Evolutionary conservation across 2,888 invertebrate species (phyloP).

Genomic region (Arenicola marina): DNA sequence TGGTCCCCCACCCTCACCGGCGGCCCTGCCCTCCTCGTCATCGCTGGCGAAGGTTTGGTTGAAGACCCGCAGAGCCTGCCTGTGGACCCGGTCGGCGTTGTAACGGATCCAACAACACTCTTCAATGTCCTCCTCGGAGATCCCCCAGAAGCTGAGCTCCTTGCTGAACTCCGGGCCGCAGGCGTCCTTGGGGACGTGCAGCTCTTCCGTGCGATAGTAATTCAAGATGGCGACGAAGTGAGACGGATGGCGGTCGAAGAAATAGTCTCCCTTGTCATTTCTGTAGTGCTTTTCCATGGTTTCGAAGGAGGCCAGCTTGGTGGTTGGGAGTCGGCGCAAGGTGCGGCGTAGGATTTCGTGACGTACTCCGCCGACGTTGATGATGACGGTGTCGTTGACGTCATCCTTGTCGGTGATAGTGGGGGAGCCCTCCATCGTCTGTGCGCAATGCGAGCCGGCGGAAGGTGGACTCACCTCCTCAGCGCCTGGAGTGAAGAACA

Average conservation of each 20-base stretch:
- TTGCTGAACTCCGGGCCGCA: slow-evolving; percentile 58
- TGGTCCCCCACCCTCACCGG: too few relatives aligned
- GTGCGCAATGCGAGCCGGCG: too few relatives aligned
- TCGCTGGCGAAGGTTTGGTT: slow-evolving; percentile 37
- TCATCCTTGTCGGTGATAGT: too few relatives aligned
- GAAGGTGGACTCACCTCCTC: too few relatives aligned
- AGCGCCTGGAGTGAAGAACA: too few relatives aligned
- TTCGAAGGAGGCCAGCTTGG: slow-evolving; percentile 51
- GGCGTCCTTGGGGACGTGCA: slow-evolving; percentile 55
- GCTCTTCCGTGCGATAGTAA: slow-evolving; percentile 57
- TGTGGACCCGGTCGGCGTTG: slow-evolving; percentile 49
- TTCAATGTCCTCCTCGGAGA: slow-evolving; percentile 53
- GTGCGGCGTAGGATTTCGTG: slow-evolving; percentile 56
- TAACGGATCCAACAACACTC: slow-evolving; percentile 57
- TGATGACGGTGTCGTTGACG: slow-evolving; percentile 42
- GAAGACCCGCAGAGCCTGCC: slow-evolving; percentile 44
- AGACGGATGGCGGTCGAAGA: slow-evolving; percentile 58
- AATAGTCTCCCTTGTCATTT: slow-evolving; percentile 50
- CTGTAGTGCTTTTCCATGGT: slow-evolving; percentile 39
- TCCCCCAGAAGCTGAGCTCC: slow-evolving; percentile 56
- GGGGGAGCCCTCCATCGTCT: too few relatives aligned
- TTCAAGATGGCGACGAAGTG: slow-evolving; percentile 58
- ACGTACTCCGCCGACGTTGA: slow-evolving; percentile 57
- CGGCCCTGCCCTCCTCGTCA: too few relatives aligned
- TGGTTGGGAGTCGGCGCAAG: slow-evolving; percentile 51